phyloP scores from a whole-genome alignment of 2,888 invertebrate genomes.

The Hoplodrina blanda region DNA sequence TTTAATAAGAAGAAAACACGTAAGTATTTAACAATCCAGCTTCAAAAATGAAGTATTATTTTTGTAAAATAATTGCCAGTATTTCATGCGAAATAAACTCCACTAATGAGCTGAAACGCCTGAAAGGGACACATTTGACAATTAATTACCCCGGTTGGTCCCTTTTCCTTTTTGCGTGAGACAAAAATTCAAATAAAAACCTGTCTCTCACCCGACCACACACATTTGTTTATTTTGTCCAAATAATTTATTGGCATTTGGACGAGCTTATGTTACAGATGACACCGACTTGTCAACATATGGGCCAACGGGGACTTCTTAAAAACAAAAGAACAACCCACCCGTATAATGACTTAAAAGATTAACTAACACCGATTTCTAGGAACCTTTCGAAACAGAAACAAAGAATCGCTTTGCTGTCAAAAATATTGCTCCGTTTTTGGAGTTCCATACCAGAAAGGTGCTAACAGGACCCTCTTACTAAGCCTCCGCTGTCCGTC shows the following conservation, averaged over 20 bases:
- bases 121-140: background rate
- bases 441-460: too few species aligned
- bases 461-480: too few species aligned
- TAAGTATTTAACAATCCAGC: too few species aligned
- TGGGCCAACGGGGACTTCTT: slow-evolving; percentile 56
- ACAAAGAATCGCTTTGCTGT: slow-evolving; percentile 39
- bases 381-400: slow-evolving; percentile 35
- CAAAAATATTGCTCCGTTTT: slow-evolving; percentile 10
- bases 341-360: slow-evolving; percentile 43
- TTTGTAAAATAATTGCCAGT: slow-evolving; percentile 14
- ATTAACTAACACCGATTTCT: slow-evolving; percentile 45
- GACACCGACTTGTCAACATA: slow-evolving; percentile 55
- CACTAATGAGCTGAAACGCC: slow-evolving; percentile 15
- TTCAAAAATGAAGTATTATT: too few species aligned
- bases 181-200: slow-evolving; percentile 19
- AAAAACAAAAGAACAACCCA: slow-evolving; percentile 56
- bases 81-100: slow-evolving; percentile 3
- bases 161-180: background rate
- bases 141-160: slow-evolving; percentile 14
- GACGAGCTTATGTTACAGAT: slow-evolving; percentile 42
- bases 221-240: slow-evolving; percentile 65
- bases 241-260: slow-evolving; percentile 60
- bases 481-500: too few species aligned
- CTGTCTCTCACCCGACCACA: slow-evolving; percentile 61
- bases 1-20: too few species aligned